Percentiles rank a stretch among this genome's conserved stretches.
Conservation (phyloP, 2,888 invertebrate genomes). For the Belgica antarctica region DNA sequence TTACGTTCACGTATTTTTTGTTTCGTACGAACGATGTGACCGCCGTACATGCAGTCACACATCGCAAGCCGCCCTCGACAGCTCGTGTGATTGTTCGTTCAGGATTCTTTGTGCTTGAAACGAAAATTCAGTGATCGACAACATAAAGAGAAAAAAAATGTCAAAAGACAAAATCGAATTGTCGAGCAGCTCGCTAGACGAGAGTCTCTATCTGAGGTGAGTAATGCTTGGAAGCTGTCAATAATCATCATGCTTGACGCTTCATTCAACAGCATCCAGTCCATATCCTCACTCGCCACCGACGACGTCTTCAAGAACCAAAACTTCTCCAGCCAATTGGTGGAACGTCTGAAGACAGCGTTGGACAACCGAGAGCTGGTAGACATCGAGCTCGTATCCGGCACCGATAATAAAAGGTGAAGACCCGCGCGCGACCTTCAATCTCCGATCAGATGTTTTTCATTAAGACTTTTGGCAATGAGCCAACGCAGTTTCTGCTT, state of each 20-base stretch:
- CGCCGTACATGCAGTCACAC: not conserved
- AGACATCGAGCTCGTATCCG: slow-evolving; percentile 83
- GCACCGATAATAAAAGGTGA: slow-evolving; percentile 63
- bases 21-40: not conserved
- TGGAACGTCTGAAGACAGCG: not conserved
- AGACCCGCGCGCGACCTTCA: no score
- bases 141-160: not conserved
- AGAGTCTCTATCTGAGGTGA: slow-evolving; percentile 32
- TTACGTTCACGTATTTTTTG: slow-evolving; percentile 6
- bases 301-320: slow-evolving; percentile 34
- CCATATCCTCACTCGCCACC: slow-evolving; percentile 9
- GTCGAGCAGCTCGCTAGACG: slow-evolving; percentile 23
- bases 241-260: not conserved
- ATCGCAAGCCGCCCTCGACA: not conserved
- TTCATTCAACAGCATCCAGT: slow-evolving; percentile 21
- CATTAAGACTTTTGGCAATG: not conserved
- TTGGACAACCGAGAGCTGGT: slow-evolving; percentile 77
- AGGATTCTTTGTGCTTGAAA: slow-evolving; percentile 14
- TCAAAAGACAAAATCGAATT: slow-evolving; percentile 4
- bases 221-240: not conserved
- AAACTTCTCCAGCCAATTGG: slow-evolving; percentile 13
- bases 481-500: not conserved
- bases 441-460: slow-evolving; percentile 44
- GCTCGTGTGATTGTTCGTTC: not conserved
- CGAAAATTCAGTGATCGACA: not conserved